Evolutionary conservation across 2,797 vertebrate species (phyloP).

Genomic region (Gymnothorax javanicus): DNA sequence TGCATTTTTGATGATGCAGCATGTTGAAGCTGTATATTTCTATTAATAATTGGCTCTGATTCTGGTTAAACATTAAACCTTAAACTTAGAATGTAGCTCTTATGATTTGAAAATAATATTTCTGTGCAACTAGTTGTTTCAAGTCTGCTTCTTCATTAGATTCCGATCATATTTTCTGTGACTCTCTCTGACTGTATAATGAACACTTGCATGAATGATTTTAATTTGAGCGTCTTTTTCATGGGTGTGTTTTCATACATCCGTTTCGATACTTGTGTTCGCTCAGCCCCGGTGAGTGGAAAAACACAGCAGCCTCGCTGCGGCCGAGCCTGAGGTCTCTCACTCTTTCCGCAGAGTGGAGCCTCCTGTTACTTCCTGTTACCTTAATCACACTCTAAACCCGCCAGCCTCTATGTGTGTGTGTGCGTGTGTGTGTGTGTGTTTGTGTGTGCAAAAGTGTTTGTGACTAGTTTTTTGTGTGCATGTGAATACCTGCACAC

Average conservation of each 20-base stretch:
- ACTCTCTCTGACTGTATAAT: neutral
- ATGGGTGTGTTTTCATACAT: neutral
- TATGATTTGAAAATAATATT: neutral
- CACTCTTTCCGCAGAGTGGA: slow-evolving; percentile 14
- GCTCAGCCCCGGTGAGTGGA: neutral
- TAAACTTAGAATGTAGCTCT: no score
- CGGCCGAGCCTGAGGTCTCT: neutral
- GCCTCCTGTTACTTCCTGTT: slow-evolving; percentile 11
- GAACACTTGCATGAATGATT: no score
- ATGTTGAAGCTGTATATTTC: no score
- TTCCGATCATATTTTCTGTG: neutral
- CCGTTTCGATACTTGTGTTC: neutral
- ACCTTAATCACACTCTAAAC: neutral
- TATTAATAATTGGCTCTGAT: no score
- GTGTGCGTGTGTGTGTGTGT: neutral
- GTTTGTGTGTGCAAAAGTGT: neutral
- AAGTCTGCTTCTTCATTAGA: neutral
- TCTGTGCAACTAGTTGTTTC: neutral
- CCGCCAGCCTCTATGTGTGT: neutral
- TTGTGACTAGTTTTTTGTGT: neutral
- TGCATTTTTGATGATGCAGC: no score
- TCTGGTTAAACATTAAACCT: no score
- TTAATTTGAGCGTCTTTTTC: neutral
- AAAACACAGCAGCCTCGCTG: neutral
- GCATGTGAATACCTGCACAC: no score